Evolutionary conservation across 2,888 invertebrate species (phyloP).

Genomic region (Cheilosia vernalis): DNA sequence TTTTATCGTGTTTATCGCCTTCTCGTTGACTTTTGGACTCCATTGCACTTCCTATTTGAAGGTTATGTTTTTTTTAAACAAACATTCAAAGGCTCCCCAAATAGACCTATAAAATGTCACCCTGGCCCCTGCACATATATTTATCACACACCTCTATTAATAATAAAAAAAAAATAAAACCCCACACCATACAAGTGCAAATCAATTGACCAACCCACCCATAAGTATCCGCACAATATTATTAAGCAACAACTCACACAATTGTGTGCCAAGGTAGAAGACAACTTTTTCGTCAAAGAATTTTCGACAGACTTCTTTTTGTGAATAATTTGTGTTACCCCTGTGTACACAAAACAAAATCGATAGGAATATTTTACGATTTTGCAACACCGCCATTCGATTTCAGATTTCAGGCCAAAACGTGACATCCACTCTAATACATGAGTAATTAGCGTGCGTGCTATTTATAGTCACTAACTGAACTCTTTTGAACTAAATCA

Average conservation of each 20-base stretch:
- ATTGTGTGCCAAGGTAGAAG: constrained; percentile 50
- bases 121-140: no score
- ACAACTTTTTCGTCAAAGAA: constrained; percentile 43
- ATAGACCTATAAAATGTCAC: no score
- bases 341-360: constrained; percentile 16
- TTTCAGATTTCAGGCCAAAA: constrained; percentile 60
- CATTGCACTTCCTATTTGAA: no score
- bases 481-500: constrained; percentile 15
- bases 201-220: not conserved
- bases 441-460: constrained; percentile 36
- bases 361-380: constrained; percentile 15
- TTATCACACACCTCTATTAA: no score
- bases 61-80: no score
- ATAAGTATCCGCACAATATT: not conserved
- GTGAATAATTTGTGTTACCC: not conserved
- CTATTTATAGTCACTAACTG: constrained; percentile 39
- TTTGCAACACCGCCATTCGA: constrained; percentile 26
- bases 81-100: no score
- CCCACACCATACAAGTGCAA: no score
- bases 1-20: no score
- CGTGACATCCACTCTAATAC: constrained; percentile 57
- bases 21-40: no score
- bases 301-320: constrained; percentile 31
- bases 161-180: no score
- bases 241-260: not conserved